Conservation (phyloP, 2,113 vertebrate genomes). For the Perca schrenkii region DNA sequence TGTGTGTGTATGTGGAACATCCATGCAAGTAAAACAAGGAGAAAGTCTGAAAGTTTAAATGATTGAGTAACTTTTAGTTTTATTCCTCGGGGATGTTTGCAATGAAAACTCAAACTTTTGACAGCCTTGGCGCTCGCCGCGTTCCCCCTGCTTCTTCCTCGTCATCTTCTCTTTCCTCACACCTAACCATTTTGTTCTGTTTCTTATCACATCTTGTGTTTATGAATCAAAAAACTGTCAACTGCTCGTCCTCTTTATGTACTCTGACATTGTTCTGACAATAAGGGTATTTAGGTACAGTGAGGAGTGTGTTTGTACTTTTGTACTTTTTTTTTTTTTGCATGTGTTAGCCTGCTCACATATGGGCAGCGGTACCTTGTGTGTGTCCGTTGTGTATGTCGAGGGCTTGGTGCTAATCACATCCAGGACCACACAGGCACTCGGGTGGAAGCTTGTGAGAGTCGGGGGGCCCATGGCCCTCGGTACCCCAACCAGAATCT, state of each 20-base stretch:
- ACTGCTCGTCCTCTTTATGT: slow-evolving; percentile 7
- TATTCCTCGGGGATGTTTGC: slow-evolving; percentile 64
- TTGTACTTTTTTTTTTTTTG: not conserved
- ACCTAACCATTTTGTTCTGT: not conserved
- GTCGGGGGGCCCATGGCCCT: slow-evolving; percentile 43
- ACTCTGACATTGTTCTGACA: slow-evolving; percentile 25
- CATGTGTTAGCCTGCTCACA: slow-evolving; percentile 31
- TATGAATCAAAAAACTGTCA: slow-evolving; percentile 12
- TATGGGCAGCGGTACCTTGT: slow-evolving; percentile 43
- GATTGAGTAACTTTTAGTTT: slow-evolving; percentile 68
- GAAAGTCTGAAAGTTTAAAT: slow-evolving; percentile 55
- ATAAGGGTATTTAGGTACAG: not conserved
- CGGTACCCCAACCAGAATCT: slow-evolving; percentile 40
- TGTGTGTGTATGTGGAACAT: slow-evolving; percentile 2
- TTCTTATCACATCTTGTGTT: slow-evolving; percentile 27
- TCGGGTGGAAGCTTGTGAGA: slow-evolving; percentile 25
- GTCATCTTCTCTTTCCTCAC: not conserved
- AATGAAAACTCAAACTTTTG: slow-evolving; percentile 46
- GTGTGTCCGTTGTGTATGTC: slow-evolving; percentile 33
- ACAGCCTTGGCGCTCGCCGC: slow-evolving; percentile 30
- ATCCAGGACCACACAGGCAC: slow-evolving; percentile 80
- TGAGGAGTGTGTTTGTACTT: slow-evolving; percentile 6
- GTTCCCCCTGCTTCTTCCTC: not conserved
- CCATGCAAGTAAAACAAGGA: slow-evolving; percentile 65
- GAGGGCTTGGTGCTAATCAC: slow-evolving; percentile 59